phyloP scores from a whole-genome alignment of 2,797 vertebrate genomes.

The Falco rusticolus region DNA sequence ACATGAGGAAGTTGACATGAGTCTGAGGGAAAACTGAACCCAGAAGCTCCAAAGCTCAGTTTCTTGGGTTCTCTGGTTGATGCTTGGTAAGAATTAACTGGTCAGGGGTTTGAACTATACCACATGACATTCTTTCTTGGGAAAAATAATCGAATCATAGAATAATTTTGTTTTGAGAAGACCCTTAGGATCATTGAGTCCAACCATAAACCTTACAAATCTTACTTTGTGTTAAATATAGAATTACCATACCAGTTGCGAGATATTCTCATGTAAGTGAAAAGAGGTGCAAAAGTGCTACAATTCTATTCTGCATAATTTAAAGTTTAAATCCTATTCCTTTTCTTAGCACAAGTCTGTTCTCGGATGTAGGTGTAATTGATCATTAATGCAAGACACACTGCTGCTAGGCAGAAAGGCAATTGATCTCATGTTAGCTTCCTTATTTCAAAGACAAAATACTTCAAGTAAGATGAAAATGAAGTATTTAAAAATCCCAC shows the following conservation, averaged over 20 bases:
- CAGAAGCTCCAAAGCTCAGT: background rate
- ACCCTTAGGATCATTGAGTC: background rate
- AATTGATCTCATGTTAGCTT: slow-evolving; percentile 17
- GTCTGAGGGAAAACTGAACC: background rate
- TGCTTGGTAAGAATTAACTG: background rate
- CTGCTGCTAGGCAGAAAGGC: slow-evolving; percentile 11
- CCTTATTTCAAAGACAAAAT: slow-evolving; percentile 41
- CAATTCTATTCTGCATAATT: background rate
- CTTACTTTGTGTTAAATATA: background rate
- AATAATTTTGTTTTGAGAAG: background rate
- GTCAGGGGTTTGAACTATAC: background rate
- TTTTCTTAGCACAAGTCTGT: slow-evolving; percentile 15
- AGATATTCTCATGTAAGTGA: background rate
- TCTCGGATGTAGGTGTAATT: slow-evolving; percentile 34
- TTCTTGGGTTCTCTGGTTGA: background rate
- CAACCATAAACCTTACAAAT: background rate
- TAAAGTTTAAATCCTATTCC: slow-evolving; percentile 19
- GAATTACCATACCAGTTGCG: background rate
- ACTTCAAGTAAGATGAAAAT: slow-evolving; percentile 48
- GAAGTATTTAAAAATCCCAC: slow-evolving; percentile 50
- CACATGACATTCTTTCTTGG: background rate
- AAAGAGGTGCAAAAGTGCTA: slow-evolving; percentile 14
- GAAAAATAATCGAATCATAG: background rate
- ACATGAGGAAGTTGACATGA: background rate
- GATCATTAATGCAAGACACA: slow-evolving; percentile 45